A percentile compares a stretch with the other conserved stretches of the same genome.
Conservation (phyloP, 2,113 vertebrate species). For the Nerophis lumbriciformis region DNA sequence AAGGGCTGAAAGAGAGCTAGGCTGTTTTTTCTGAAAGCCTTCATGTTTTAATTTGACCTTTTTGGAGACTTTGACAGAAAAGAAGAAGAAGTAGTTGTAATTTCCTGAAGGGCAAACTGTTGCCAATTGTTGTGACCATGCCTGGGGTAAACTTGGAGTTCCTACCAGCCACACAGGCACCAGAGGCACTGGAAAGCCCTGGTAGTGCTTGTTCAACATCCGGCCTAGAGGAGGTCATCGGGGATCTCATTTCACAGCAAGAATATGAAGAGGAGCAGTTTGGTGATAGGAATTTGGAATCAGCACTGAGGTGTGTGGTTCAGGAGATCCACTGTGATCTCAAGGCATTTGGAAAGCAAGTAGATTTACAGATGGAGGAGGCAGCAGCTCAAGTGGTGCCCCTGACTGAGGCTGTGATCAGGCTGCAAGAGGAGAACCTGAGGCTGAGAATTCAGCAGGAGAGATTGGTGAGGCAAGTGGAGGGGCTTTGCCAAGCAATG, state of each 20-base stretch:
- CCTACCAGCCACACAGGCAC: slow-evolving; percentile 39
- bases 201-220: slow-evolving; percentile 58
- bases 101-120: neutral
- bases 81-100: neutral
- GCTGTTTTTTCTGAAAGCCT: neutral
- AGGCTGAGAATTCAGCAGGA: slow-evolving; percentile 77
- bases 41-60: neutral
- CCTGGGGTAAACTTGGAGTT: slow-evolving; percentile 75
- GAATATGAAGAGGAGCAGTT: slow-evolving; percentile 39
- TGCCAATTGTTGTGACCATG: slow-evolving; percentile 62
- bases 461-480: slow-evolving; percentile 67
- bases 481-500: slow-evolving; percentile 67
- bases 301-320: slow-evolving; percentile 59
- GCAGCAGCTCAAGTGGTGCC: slow-evolving; percentile 60
- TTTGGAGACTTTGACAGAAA: slow-evolving; percentile 5
- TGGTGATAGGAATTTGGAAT: slow-evolving; percentile 47
- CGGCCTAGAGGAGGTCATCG: slow-evolving; percentile 63
- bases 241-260: slow-evolving; percentile 56
- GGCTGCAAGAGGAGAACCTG: slow-evolving; percentile 78
- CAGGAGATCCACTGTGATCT: slow-evolving; percentile 76
- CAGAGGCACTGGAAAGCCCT: slow-evolving; percentile 31
- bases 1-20: slow-evolving; percentile 15
- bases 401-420: slow-evolving; percentile 57
- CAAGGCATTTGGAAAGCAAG: slow-evolving; percentile 64
- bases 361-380: slow-evolving; percentile 71